phyloP scores from a whole-genome alignment of 2,888 invertebrate genomes.

The Neocrepidodera transversa region DNA sequence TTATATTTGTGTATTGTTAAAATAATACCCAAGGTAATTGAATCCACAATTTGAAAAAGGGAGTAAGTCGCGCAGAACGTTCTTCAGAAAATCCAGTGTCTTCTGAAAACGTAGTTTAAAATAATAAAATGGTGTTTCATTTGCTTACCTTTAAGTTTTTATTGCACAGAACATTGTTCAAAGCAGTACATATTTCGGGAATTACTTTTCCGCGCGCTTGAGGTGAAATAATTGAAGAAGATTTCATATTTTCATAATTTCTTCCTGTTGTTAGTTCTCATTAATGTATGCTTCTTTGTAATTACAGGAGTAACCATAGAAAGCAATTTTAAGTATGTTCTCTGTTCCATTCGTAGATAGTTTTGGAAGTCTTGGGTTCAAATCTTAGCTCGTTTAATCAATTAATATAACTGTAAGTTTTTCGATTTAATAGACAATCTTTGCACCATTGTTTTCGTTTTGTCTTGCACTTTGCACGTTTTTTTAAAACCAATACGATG shows the following conservation, averaged over 20 bases:
- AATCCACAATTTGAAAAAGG: no score
- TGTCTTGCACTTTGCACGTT: slow-evolving; percentile 8
- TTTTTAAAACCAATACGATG: slow-evolving; percentile 6
- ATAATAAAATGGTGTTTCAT: slow-evolving; percentile 11
- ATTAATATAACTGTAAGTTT: slow-evolving; percentile 17
- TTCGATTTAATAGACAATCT: slow-evolving; percentile 15
- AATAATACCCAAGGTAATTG: no score
- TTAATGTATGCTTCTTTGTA: slow-evolving; percentile 14
- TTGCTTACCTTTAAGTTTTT: slow-evolving; percentile 8
- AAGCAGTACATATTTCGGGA: slow-evolving; percentile 15
- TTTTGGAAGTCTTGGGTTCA: slow-evolving; percentile 22
- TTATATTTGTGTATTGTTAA: no score
- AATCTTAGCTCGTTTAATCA: slow-evolving; percentile 19
- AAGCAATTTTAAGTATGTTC: slow-evolving; percentile 20
- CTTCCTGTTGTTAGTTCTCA: slow-evolving; percentile 17
- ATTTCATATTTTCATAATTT: slow-evolving; percentile 13
- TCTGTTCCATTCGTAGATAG: slow-evolving; percentile 20
- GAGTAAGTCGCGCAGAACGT: no score
- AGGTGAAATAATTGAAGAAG: slow-evolving; percentile 11
- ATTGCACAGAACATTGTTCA: slow-evolving; percentile 7
- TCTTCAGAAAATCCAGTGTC: no score
- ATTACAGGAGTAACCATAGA: slow-evolving; percentile 18
- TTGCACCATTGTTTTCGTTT: slow-evolving; percentile 23
- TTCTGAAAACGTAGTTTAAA: slow-evolving; percentile 11
- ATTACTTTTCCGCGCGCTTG: no score